A percentile compares a stretch with the other conserved stretches of the same genome.
These are phyloP conservation scores for Loripinus fragilis DNA, from an alignment of 2,888 invertebrate species.

Conservation along the genomic window DNA sequence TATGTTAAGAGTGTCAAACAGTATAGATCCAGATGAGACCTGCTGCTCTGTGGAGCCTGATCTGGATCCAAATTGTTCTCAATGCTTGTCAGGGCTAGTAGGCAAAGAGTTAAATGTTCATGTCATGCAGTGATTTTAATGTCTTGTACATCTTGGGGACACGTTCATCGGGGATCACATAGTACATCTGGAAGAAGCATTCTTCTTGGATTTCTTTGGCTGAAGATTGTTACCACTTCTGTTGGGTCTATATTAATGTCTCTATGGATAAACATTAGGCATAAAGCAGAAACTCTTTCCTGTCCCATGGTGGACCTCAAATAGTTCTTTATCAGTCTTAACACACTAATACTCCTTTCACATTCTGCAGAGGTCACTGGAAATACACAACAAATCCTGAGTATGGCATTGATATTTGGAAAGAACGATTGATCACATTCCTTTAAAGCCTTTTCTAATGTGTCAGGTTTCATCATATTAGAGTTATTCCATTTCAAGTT, in stretches of 20 bases:
- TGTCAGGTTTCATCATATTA: background rate
- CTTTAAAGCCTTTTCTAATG: background rate
- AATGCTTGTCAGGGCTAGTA: too few relatives aligned
- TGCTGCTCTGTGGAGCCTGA: too few relatives aligned
- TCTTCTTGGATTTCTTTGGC: background rate
- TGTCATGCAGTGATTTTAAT: too few relatives aligned
- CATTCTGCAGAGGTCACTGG: background rate
- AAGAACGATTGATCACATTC: background rate
- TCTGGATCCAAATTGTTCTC: too few relatives aligned
- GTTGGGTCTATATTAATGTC: background rate
- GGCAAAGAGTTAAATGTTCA: too few relatives aligned
- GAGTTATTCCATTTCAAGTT: background rate
- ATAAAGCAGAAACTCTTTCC: constrained; percentile 10
- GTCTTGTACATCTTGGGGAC: too few relatives aligned
- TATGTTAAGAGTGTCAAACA: too few relatives aligned
- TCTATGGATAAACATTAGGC: constrained; percentile 11
- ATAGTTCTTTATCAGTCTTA: background rate
- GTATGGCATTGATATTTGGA: background rate
- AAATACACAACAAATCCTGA: background rate
- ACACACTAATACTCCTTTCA: background rate
- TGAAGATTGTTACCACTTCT: background rate
- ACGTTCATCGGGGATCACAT: too few relatives aligned
- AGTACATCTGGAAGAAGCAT: background rate
- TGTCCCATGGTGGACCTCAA: background rate
- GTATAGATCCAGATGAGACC: too few relatives aligned